Evolutionary conservation across 1,140 invertebrate genomes (phyloP), one percentile per base, ranked within the genome.

Genomic region (Drosophila varians): DNA sequence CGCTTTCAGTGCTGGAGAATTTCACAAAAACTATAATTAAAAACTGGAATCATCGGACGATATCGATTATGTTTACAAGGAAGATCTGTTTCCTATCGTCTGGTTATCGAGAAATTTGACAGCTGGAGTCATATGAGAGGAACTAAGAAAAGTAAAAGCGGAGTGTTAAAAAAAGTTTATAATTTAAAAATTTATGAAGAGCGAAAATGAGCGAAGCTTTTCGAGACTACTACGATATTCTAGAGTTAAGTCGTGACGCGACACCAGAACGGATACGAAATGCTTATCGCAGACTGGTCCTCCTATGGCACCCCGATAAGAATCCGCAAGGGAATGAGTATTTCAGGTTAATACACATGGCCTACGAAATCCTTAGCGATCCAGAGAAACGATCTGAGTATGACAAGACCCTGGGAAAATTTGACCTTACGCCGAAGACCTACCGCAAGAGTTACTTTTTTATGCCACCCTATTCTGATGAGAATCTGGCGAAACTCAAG

Each of bases 241-340:
- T 74, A n/a, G 18, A 25, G 3, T 4, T 74, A 12, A 7, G 8
- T 0, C 19, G 11, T 21, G 26, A 60, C 1, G 55, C 69, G 5
- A 16, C 14, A 1, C 2, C 18, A 0, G 0, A 3, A 1, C 8
- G 36, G 18, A 73, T 75, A 1, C 58, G n/a, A 47, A 34, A 12
- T 9, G 26, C 61, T 4, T 75, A 6, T 6, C 1, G 0, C 8
- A 38, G 31, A 2, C 19, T 21, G 12, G 26, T 38, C 0, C 19
- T 28, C 3, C 7, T 7, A 18, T 40, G 6, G 1, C 73, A 75
- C 45, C 69, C 73, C 18, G 69, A 75, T 7, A 73, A 68, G 16
- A 75, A 73, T 12, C 34, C 6, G 1, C 2, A 3, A 0, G 48
- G 56, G 42, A 3, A 19, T 7, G 28, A 58, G 8, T 0, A 12